These are phyloP conservation scores for Bellardia bayeri DNA, from an alignment of 2,888 invertebrate genomes.

Conservation along the genomic window DNA sequence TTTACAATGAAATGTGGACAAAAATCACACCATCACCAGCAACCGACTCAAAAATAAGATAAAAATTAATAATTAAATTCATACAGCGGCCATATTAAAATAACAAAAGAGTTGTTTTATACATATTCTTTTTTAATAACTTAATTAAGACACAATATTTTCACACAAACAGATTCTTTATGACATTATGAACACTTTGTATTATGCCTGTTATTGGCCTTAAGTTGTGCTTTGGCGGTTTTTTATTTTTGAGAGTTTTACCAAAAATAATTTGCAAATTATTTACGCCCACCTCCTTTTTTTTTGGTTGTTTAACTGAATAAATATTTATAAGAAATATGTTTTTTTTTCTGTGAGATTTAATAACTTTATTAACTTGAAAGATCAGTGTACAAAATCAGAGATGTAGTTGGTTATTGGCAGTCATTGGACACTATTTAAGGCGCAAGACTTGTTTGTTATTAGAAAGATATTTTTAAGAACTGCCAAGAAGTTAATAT, in stretches of 20 bases:
- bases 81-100: conserved; percentile 18
- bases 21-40: conserved; percentile 60
- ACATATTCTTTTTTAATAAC: conserved; percentile 55
- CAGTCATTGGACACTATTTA: background rate
- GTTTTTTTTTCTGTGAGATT: background rate
- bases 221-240: conserved; percentile 49
- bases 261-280: conserved; percentile 63
- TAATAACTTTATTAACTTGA: conserved; percentile 57
- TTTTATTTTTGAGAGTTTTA: conserved; percentile 22
- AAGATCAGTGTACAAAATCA: background rate
- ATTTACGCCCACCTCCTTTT: conserved; percentile 65
- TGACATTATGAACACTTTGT: conserved; percentile 27
- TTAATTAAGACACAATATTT: conserved; percentile 62
- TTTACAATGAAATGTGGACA: conserved; percentile 51
- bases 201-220: conserved; percentile 41
- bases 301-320: conserved; percentile 2
- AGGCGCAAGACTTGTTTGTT: too few relatives aligned
- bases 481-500: too few relatives aligned
- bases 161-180: conserved; percentile 19
- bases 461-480: too few relatives aligned
- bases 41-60: conserved; percentile 19
- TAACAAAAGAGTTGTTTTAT: conserved; percentile 17
- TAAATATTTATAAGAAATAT: conserved; percentile 24
- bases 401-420: background rate
- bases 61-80: conserved; percentile 65